Evolutionary conservation across 2,888 invertebrate species (phyloP).

Genomic region (Malthinus seriepunctatus): DNA sequence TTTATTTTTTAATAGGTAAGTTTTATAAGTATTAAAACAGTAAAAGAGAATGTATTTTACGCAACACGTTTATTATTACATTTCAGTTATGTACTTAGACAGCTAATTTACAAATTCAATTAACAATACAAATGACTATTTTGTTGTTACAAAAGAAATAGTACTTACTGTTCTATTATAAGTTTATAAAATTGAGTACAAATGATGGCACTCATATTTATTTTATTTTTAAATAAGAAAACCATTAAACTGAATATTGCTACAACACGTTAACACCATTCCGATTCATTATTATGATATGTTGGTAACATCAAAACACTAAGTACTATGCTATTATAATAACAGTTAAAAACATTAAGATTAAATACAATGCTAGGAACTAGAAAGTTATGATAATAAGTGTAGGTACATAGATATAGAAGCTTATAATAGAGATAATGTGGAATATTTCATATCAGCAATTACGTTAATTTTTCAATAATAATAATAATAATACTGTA

Average conservation of each 20-base stretch:
- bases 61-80: constrained; percentile 49
- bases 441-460: constrained; percentile 29
- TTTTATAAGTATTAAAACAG: no score
- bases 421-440: constrained; percentile 33
- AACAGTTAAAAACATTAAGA: constrained; percentile 46
- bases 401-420: constrained; percentile 38
- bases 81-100: constrained; percentile 48
- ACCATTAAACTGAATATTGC: constrained; percentile 41
- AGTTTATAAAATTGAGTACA: constrained; percentile 1
- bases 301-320: constrained; percentile 50
- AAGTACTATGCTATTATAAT: constrained; percentile 32
- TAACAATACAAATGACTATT: constrained; percentile 27
- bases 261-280: constrained; percentile 46
- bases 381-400: constrained; percentile 42
- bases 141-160: constrained; percentile 11
- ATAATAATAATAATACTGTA: constrained; percentile 50
- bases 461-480: constrained; percentile 22
- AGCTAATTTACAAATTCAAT: constrained; percentile 51
- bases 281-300: constrained; percentile 47
- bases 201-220: constrained; percentile 4
- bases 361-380: constrained; percentile 49
- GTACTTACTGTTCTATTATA: constrained; percentile 3
- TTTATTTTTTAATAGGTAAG: no score
- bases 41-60: constrained; percentile 31
- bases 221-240: background rate